A percentile compares a stretch with the other conserved stretches of the same genome.
Evolutionary conservation across 2,797 vertebrate species (phyloP).

Genomic region (Saxicola maurus): DNA sequence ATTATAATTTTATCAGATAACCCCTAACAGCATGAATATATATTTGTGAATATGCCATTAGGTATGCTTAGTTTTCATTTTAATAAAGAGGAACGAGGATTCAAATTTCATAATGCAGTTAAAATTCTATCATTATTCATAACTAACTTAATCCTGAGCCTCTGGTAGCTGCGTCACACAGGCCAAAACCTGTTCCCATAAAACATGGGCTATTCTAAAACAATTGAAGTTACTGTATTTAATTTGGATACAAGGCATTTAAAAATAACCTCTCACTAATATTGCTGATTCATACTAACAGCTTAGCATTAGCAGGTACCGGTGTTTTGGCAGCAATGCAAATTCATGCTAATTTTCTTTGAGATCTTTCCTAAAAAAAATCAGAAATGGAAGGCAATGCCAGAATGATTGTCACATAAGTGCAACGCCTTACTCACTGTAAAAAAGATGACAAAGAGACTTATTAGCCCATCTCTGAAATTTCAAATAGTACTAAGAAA

Average conservation of each 20-base stretch:
- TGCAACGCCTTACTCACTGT: not conserved
- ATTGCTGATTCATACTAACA: slow-evolving; percentile 16
- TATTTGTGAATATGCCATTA: not conserved
- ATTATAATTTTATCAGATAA: not conserved
- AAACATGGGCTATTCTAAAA: not conserved
- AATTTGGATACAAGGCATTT: not conserved
- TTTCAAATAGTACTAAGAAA: not conserved
- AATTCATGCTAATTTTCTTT: slow-evolving; percentile 38
- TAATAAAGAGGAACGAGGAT: not conserved
- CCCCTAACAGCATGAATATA: not conserved
- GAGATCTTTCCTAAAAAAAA: slow-evolving; percentile 5
- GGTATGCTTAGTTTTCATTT: not conserved
- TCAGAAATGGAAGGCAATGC: not conserved
- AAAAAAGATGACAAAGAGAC: not conserved
- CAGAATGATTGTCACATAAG: not conserved
- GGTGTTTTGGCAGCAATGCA: slow-evolving; percentile 12
- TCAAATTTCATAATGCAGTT: not conserved
- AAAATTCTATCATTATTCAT: not conserved
- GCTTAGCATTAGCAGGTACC: not conserved
- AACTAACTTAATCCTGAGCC: not conserved
- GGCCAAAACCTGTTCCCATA: not conserved
- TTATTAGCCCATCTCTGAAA: not conserved
- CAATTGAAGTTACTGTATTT: not conserved
- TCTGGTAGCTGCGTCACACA: not conserved
- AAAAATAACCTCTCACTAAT: not conserved